phyloP scores from a whole-genome alignment of 2,888 invertebrate genomes.

The Dichetophora obliterata region DNA sequence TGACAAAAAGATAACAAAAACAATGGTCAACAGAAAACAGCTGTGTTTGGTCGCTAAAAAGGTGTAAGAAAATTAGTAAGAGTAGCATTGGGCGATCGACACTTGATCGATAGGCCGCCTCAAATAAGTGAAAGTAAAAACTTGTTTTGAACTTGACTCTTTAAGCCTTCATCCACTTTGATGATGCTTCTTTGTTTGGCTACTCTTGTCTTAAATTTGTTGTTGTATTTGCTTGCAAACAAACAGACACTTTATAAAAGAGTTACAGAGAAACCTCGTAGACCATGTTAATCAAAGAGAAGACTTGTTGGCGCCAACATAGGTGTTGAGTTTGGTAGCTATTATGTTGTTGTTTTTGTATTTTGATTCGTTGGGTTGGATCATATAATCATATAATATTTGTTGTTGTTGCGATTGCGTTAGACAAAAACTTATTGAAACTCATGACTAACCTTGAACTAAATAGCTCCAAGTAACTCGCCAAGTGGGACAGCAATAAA shows the following conservation, averaged over 20 bases:
- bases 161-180: conserved; percentile 30
- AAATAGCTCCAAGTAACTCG: conserved; percentile 45
- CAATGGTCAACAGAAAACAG: conserved; percentile 7
- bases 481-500: neutral
- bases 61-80: conserved; percentile 10
- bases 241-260: no score
- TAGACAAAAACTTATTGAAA: conserved; percentile 45
- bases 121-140: conserved; percentile 58
- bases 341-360: conserved; percentile 9
- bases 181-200: neutral
- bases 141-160: conserved; percentile 59
- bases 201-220: conserved; percentile 8
- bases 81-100: neutral
- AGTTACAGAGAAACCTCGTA: no score
- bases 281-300: no score
- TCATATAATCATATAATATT: conserved; percentile 44
- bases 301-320: neutral
- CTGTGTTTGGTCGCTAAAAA: conserved; percentile 29
- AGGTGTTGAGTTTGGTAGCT: neutral
- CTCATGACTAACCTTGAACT: conserved; percentile 58
- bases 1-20: neutral
- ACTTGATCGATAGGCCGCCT: conserved; percentile 52
- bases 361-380: conserved; percentile 30
- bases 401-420: conserved; percentile 56
- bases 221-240: neutral